Conservation (phyloP, 2,888 invertebrate genomes). For the Trichopoda pennipes region DNA sequence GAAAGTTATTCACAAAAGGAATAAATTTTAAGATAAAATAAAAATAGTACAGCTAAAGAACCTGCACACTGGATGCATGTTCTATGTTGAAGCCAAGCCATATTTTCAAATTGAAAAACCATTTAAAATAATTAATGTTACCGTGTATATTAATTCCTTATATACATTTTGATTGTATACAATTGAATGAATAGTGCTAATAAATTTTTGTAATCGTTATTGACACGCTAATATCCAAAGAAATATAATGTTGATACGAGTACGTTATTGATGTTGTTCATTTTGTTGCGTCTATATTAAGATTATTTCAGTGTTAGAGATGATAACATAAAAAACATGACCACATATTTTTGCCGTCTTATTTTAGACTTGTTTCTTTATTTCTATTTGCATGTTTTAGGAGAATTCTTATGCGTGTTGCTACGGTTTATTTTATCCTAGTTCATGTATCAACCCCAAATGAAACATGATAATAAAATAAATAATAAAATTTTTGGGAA, state of each 20-base stretch:
- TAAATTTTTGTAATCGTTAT: conserved; percentile 55
- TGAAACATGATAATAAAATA: neutral
- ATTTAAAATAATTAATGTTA: too few relatives aligned
- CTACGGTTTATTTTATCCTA: conserved; percentile 49
- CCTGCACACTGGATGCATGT: too few relatives aligned
- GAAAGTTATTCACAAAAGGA: too few relatives aligned
- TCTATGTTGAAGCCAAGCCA: too few relatives aligned
- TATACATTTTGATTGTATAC: neutral
- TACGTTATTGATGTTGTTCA: conserved; percentile 21
- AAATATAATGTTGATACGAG: conserved; percentile 60
- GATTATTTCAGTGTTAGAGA: conserved; percentile 32
- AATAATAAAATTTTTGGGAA: neutral
- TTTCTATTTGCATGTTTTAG: conserved; percentile 16
- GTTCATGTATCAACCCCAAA: conserved; percentile 24
- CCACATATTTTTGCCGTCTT: conserved; percentile 45
- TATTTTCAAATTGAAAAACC: too few relatives aligned
- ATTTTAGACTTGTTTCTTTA: neutral
- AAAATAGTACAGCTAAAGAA: too few relatives aligned
- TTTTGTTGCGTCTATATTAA: conserved; percentile 39
- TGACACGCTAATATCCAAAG: conserved; percentile 64
- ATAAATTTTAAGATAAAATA: too few relatives aligned
- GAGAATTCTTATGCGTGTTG: conserved; percentile 16
- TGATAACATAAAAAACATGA: conserved; percentile 60
- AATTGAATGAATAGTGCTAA: conserved; percentile 2
- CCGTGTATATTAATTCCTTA: too few relatives aligned